These are phyloP conservation scores for Penaeus chinensis DNA, from an alignment of 1,140 invertebrate genomes.

Conservation along the genomic window DNA sequence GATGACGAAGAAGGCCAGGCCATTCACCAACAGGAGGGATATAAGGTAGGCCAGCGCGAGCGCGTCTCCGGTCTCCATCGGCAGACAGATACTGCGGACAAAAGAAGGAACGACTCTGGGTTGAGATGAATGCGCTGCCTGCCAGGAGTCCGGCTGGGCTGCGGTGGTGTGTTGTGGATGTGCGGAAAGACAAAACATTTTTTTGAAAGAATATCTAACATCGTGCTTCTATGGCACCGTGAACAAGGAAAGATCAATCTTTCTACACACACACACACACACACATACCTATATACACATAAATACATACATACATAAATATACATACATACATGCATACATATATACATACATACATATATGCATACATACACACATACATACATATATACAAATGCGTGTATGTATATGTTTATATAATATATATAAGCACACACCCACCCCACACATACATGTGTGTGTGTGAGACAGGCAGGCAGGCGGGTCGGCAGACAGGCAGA, in stretches of 20 bases:
- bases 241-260: no score
- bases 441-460: neutral
- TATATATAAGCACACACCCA: neutral
- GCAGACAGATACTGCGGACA: conserved; percentile 77
- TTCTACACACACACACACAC: no score
- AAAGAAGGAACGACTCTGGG: neutral
- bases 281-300: no score
- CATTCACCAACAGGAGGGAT: conserved; percentile 78
- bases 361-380: conserved; percentile 38
- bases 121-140: no score
- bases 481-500: no score
- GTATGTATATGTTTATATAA: conserved; percentile 41
- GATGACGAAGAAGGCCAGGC: conserved; percentile 81
- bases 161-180: no score
- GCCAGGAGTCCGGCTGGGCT: neutral
- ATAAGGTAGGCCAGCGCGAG: conserved; percentile 79
- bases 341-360: neutral
- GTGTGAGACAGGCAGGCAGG: no score
- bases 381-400: conserved; percentile 43
- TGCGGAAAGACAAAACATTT: neutral
- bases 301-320: no score
- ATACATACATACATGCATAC: no score
- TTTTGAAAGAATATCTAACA: neutral
- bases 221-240: no score
- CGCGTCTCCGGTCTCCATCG: conserved; percentile 75